These are phyloP conservation scores for Acestrorhynchus altus DNA, from an alignment of 2,797 vertebrate genomes.

Conservation along the genomic window DNA sequence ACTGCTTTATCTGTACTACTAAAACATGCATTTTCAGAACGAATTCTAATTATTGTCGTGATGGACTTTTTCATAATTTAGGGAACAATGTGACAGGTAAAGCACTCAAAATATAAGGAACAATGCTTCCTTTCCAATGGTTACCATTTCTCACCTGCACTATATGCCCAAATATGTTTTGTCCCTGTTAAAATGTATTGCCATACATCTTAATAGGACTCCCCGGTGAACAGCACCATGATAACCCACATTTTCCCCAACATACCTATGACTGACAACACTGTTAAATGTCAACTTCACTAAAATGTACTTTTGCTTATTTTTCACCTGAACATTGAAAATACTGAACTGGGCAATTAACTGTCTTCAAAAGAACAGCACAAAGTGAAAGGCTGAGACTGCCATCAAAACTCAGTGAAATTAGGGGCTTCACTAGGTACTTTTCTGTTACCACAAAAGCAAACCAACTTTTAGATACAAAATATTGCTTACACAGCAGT, in stretches of 20 bases:
- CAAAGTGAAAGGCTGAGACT: not conserved
- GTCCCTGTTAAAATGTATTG: no score
- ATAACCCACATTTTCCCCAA: conserved; percentile 1
- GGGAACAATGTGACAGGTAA: no score
- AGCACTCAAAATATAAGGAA: no score
- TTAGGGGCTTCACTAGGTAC: conserved; percentile 13
- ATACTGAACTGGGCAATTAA: not conserved
- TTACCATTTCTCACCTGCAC: no score
- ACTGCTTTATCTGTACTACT: conserved; percentile 31
- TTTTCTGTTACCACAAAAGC: conserved; percentile 12
- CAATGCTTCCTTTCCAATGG: no score
- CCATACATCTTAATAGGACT: no score
- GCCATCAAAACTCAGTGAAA: not conserved
- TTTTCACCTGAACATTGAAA: not conserved
- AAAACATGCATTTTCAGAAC: conserved; percentile 1
- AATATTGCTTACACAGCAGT: conserved; percentile 3
- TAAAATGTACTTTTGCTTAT: not conserved
- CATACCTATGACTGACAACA: not conserved
- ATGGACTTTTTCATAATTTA: no score
- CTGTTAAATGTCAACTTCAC: not conserved
- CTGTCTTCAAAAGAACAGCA: not conserved
- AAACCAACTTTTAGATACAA: not conserved
- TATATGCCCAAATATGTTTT: no score
- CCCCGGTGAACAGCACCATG: not conserved
- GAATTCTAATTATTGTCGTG: no score